Evolutionary conservation across 2,888 invertebrate genomes (phyloP).

Genomic region (Candidula unifasciata): DNA sequence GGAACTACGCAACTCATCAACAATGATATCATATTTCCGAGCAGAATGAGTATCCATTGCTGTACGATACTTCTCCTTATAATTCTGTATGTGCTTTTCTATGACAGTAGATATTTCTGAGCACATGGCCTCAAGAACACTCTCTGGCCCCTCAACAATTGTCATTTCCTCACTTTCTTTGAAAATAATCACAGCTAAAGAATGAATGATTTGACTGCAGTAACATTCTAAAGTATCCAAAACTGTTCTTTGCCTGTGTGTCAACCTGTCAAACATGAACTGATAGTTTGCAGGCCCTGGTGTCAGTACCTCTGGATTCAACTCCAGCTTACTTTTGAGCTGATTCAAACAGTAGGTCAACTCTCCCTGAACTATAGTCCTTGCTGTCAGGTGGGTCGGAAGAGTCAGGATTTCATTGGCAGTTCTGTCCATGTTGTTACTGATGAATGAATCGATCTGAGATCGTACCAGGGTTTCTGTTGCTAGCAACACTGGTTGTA

Average conservation of each 20-base stretch:
- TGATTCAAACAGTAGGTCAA: constrained; percentile 77
- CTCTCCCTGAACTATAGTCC: constrained; percentile 71
- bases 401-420: constrained; percentile 62
- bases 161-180: constrained; percentile 60
- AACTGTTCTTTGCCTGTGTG: constrained; percentile 61
- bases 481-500: constrained; percentile 65
- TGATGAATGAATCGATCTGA: constrained; percentile 68
- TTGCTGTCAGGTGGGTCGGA: constrained; percentile 66
- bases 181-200: constrained; percentile 57
- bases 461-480: constrained; percentile 69
- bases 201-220: constrained; percentile 56
- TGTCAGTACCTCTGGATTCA: neutral
- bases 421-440: constrained; percentile 61
- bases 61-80: constrained; percentile 57
- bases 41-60: constrained; percentile 55
- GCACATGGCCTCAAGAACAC: constrained; percentile 59
- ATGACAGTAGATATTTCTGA: constrained; percentile 60
- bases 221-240: constrained; percentile 62
- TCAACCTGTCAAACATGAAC: constrained; percentile 63
- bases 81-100: constrained; percentile 59
- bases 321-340: constrained; percentile 82
- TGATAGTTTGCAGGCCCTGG: constrained; percentile 44
- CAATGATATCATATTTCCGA: constrained; percentile 57
- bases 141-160: constrained; percentile 58
- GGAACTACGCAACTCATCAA: constrained; percentile 53